A percentile compares a stretch with the other conserved stretches of the same genome.
Evolutionary conservation across 1,140 invertebrate genomes (phyloP).

Genomic region (Wasmannia auropunctata): DNA sequence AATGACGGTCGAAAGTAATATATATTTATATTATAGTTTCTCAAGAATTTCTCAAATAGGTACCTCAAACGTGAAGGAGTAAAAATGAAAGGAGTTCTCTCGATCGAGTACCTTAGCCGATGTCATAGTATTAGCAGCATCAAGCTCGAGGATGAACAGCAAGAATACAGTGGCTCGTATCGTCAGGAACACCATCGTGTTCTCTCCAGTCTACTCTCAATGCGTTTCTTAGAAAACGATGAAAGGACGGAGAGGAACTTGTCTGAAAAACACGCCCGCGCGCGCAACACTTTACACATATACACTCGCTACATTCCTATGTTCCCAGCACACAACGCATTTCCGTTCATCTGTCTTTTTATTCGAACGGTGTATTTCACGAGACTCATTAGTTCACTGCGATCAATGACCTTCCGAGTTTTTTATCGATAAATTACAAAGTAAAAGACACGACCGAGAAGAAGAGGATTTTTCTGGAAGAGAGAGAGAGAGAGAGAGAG

Average conservation of each 20-base stretch:
- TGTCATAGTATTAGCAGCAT: slow-evolving; percentile 52
- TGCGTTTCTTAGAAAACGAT: slow-evolving; percentile 55
- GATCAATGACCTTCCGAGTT: not conserved
- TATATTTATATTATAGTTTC: not conserved
- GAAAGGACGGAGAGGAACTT: slow-evolving; percentile 60
- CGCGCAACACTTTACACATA: slow-evolving; percentile 59
- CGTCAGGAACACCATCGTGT: slow-evolving; percentile 64
- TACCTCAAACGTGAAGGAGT: not conserved
- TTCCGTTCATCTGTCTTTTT: slow-evolving; percentile 45
- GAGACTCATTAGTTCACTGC: not conserved
- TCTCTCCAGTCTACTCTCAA: slow-evolving; percentile 22
- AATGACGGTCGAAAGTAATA: not conserved
- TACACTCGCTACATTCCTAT: slow-evolving; percentile 61
- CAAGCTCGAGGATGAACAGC: slow-evolving; percentile 52
- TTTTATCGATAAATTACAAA: not conserved
- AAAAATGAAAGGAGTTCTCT: slow-evolving; percentile 1
- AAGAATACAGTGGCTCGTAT: slow-evolving; percentile 61
- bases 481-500: not conserved
- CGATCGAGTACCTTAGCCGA: slow-evolving; percentile 67
- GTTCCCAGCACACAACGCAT: slow-evolving; percentile 49
- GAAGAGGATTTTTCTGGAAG: not conserved
- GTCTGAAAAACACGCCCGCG: slow-evolving; percentile 55
- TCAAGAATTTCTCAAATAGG: not conserved
- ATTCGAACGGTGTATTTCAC: not conserved
- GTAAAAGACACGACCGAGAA: not conserved